A percentile compares a stretch with the other conserved stretches of the same genome.
These are phyloP conservation scores for Alauda arvensis DNA, from an alignment of 2,797 vertebrate genomes.

Conservation along the genomic window DNA sequence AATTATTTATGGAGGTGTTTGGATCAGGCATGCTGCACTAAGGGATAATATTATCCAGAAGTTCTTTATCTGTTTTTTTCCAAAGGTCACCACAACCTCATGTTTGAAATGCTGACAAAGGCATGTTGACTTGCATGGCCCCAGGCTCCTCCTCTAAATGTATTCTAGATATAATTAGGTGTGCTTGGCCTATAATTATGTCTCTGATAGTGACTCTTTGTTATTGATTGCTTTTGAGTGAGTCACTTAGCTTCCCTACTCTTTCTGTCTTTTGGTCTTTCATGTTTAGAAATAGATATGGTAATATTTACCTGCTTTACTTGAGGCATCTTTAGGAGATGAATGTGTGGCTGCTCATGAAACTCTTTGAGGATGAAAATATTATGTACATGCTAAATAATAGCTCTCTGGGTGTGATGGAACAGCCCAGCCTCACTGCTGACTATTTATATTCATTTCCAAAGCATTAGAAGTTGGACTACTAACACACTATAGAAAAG, in stretches of 20 bases:
- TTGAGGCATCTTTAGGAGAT: background rate
- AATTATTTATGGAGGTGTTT: background rate
- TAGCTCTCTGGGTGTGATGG: background rate
- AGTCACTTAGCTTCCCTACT: conserved; percentile 1
- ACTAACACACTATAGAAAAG: background rate
- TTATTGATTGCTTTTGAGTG: conserved; percentile 22
- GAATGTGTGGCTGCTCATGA: background rate
- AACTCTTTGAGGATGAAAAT: conserved; percentile 29
- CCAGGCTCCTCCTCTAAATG: conserved; percentile 7
- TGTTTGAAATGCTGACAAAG: conserved; percentile 4
- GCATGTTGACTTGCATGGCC: background rate
- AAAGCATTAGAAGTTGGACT: background rate
- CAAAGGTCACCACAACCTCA: conserved; percentile 1
- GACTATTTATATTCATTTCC: background rate
- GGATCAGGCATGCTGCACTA: background rate
- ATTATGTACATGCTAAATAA: background rate
- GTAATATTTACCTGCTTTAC: conserved; percentile 2
- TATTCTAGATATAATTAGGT: conserved; percentile 12
- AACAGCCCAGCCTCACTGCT: background rate
- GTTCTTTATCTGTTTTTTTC: background rate
- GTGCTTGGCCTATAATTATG: conserved; percentile 10
- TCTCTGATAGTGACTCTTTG: conserved; percentile 43
- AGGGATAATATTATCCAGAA: background rate
- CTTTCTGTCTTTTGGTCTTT: conserved; percentile 14
- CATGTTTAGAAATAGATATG: conserved; percentile 19